Percentiles rank a stretch among this genome's conserved stretches.
phyloP scores from a whole-genome alignment of 2,113 vertebrate species.

The Megaptera novaeangliae region DNA sequence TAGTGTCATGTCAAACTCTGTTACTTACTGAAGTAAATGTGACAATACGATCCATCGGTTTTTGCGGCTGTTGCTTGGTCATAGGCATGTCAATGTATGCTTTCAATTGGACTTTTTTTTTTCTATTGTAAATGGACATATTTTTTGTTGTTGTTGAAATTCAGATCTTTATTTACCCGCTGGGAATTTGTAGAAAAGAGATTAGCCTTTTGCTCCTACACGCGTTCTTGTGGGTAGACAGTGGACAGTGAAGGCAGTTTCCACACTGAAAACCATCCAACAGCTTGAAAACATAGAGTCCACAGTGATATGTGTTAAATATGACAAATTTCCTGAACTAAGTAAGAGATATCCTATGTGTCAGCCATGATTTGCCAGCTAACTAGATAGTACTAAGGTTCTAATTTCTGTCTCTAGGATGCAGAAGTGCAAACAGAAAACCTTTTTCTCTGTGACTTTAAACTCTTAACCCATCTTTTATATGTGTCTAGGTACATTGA shows the following conservation, averaged over 20 bases:
- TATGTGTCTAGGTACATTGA: not conserved
- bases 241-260: not conserved
- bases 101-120: not conserved
- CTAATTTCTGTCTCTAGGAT: not conserved
- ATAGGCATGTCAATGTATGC: conserved; percentile 8
- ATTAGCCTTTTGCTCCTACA: not conserved
- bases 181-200: conserved; percentile 3
- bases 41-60: not conserved
- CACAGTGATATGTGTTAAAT: not conserved
- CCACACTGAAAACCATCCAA: not conserved
- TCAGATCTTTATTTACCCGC: not conserved
- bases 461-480: conserved; percentile 23
- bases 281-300: not conserved
- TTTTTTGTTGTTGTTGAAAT: not conserved
- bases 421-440: not conserved
- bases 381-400: not conserved
- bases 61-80: not conserved
- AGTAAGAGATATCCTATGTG: not conserved
- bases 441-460: conserved; percentile 8
- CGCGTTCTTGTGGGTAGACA: not conserved
- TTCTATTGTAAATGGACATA: not conserved
- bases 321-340: not conserved
- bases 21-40: not conserved
- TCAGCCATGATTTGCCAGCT: not conserved
- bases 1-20: not conserved